These are phyloP conservation scores for Astyanax mexicanus DNA, from an alignment of 2,797 vertebrate species.

Conservation along the genomic window DNA sequence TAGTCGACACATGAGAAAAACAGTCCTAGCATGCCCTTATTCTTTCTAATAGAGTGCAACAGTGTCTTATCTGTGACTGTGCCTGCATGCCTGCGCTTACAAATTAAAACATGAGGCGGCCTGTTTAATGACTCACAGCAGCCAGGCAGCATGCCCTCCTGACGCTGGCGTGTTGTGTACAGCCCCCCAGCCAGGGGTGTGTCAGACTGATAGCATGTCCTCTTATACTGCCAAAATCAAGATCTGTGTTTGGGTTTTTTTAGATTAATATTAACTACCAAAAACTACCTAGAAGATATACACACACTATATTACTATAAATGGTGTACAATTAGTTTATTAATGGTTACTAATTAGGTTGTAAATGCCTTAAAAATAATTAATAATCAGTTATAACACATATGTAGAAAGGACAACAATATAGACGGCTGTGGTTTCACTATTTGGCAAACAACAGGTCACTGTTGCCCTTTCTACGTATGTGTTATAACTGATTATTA, in stretches of 20 bases:
- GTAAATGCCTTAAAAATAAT: no score
- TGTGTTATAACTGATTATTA: no score
- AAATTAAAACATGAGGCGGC: constrained; percentile 57
- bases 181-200: constrained; percentile 26
- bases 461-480: no score
- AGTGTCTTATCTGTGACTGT: constrained; percentile 19
- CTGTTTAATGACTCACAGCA: constrained; percentile 60
- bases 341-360: no score
- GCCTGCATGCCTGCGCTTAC: constrained; percentile 9
- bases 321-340: no score
- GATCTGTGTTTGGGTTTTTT: neutral
- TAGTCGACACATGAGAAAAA: neutral
- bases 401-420: no score
- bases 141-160: constrained; percentile 31
- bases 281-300: no score
- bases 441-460: no score
- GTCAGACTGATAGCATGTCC: constrained; percentile 36
- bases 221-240: constrained; percentile 2
- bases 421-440: no score
- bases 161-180: neutral
- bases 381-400: no score
- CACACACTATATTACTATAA: no score
- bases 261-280: no score
- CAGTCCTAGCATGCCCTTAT: neutral
- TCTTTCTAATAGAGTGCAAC: neutral